phyloP scores from a whole-genome alignment of 2,888 invertebrate species.

The Xylota segnis region DNA sequence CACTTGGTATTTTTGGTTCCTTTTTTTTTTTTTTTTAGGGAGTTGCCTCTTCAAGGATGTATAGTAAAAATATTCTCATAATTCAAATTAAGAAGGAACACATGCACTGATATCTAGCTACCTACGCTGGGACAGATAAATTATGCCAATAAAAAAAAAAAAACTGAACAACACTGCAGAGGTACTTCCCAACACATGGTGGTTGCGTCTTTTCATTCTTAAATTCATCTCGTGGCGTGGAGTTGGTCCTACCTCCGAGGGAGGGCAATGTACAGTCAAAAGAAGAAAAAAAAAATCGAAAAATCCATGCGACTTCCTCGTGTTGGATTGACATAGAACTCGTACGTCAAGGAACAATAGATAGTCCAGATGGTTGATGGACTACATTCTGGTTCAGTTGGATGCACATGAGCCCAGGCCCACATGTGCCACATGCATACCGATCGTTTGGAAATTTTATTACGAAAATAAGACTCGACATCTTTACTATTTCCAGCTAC shows the following conservation, averaged over 20 bases:
- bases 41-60: neutral
- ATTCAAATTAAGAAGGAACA: slow-evolving; percentile 6
- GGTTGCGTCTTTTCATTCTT: neutral
- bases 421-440: neutral
- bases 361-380: neutral
- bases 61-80: neutral
- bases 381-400: neutral
- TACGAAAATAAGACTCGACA: neutral
- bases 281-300: slow-evolving; percentile 5
- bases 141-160: slow-evolving; percentile 30
- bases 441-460: neutral
- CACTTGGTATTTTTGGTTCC: neutral
- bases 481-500: neutral
- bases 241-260: neutral
- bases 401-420: neutral
- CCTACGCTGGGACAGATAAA: slow-evolving; percentile 33
- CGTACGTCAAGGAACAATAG: slow-evolving; percentile 4
- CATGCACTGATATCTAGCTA: neutral
- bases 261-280: neutral
- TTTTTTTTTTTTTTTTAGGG: neutral
- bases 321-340: neutral
- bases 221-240: neutral
- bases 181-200: slow-evolving; percentile 33
- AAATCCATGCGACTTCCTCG: slow-evolving; percentile 8
- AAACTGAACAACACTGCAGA: slow-evolving; percentile 4